A percentile compares a stretch with the other conserved stretches of the same genome.
Conservation (phyloP, 2,797 vertebrate genomes). For the Phrynocephalus vlangalii region DNA sequence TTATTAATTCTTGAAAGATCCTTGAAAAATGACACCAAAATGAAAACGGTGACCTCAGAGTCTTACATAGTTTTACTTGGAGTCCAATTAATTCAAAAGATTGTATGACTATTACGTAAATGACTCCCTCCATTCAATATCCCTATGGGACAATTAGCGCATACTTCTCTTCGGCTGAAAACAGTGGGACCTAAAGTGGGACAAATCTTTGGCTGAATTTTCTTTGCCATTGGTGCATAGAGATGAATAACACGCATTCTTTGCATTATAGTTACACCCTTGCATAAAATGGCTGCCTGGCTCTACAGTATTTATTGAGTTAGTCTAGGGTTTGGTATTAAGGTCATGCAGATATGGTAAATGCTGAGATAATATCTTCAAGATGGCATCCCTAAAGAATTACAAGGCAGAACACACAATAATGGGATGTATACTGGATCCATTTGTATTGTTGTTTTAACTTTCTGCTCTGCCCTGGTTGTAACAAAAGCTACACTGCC, state of each 20-base stretch:
- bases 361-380: neutral
- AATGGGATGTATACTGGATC: neutral
- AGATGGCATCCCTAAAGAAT: neutral
- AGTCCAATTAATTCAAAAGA: neutral
- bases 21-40: neutral
- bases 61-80: neutral
- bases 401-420: neutral
- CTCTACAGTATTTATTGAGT: no score
- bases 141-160: neutral
- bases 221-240: no score
- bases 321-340: neutral
- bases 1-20: constrained; percentile 6
- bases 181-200: neutral
- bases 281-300: neutral
- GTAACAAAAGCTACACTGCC: neutral
- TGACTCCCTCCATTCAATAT: neutral
- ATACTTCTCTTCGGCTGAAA: neutral
- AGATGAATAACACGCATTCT: no score
- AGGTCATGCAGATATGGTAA: neutral
- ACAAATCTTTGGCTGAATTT: neutral
- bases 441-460: neutral
- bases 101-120: neutral
- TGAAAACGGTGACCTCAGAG: neutral
- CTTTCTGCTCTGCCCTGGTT: neutral
- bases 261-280: neutral